Percentiles rank a stretch among this genome's conserved stretches.
phyloP scores from a whole-genome alignment of 2,888 invertebrate species.

The Pristionchus entomophagus region DNA sequence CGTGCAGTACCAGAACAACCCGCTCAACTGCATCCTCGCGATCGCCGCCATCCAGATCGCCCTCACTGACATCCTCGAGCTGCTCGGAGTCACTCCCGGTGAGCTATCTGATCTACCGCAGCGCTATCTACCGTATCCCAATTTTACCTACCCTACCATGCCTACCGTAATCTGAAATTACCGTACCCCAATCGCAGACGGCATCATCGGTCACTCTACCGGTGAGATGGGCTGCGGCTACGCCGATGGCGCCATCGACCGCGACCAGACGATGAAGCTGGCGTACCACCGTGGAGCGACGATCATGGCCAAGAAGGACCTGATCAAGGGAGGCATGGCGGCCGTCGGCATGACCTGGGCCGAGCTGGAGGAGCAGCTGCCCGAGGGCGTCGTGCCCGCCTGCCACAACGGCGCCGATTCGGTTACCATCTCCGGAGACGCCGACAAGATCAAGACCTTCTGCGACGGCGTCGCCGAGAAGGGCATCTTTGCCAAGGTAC shows the following conservation, averaged over 20 bases:
- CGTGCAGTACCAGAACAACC: constrained; percentile 82
- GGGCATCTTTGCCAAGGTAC: constrained; percentile 77
- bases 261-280: constrained; percentile 92
- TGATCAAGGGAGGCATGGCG: constrained; percentile 79
- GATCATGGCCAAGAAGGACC: constrained; percentile 70
- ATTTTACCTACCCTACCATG: no score
- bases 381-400: constrained; percentile 87
- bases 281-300: constrained; percentile 91
- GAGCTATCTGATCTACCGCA: no score
- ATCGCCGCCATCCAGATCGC: constrained; percentile 97
- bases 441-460: constrained; percentile 74
- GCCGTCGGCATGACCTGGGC: constrained; percentile 91
- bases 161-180: background rate
- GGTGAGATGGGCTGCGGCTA: constrained; percentile 96
- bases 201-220: constrained; percentile 94
- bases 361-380: constrained; percentile 83
- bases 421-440: constrained; percentile 91
- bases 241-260: constrained; percentile 94
- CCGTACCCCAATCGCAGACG: constrained; percentile 83
- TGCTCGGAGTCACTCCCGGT: constrained; percentile 87
- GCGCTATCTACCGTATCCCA: no score
- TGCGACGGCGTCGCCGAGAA: constrained; percentile 79
- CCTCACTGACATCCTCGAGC: constrained; percentile 88
- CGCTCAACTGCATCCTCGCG: constrained; percentile 90
- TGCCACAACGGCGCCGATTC: constrained; percentile 96